Evolutionary conservation across 2,797 vertebrate genomes (phyloP).

Genomic region (Myotis myotis): DNA sequence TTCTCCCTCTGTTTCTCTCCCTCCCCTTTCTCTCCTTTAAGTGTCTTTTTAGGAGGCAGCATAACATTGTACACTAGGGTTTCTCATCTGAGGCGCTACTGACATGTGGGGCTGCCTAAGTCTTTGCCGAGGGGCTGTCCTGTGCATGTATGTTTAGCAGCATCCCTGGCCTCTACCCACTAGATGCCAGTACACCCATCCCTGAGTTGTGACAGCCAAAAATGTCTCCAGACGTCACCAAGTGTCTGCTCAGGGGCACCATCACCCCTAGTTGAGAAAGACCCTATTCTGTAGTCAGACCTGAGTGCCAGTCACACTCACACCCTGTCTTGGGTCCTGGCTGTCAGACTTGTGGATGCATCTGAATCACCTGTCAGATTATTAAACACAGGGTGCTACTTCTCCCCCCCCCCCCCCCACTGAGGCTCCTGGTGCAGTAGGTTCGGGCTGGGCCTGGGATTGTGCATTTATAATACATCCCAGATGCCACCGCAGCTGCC

Average conservation of each 20-base stretch:
- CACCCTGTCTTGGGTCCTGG: too few relatives aligned
- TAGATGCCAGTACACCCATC: background rate
- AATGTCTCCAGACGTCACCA: background rate
- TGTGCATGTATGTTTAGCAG: background rate
- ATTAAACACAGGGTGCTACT: background rate
- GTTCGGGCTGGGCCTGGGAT: too few relatives aligned
- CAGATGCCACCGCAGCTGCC: background rate
- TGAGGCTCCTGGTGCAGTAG: background rate
- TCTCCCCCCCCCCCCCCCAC: too few relatives aligned
- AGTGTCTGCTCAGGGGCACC: background rate
- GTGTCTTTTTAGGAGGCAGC: background rate
- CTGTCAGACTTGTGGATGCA: background rate
- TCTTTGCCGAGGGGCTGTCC: background rate
- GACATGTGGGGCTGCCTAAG: background rate
- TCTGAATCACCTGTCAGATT: background rate
- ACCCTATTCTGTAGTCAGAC: background rate
- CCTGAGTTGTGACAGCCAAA: background rate
- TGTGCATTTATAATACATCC: background rate
- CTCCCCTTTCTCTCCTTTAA: background rate
- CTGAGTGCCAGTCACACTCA: accelerated
- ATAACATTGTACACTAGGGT: background rate
- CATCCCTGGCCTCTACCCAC: background rate
- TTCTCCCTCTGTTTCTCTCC: background rate
- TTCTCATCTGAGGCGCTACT: background rate
- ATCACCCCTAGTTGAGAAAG: background rate